Base-by-base conservation (phyloP, 2,797 vertebrate genomes). In the Carduelis carduelis region DNA sequence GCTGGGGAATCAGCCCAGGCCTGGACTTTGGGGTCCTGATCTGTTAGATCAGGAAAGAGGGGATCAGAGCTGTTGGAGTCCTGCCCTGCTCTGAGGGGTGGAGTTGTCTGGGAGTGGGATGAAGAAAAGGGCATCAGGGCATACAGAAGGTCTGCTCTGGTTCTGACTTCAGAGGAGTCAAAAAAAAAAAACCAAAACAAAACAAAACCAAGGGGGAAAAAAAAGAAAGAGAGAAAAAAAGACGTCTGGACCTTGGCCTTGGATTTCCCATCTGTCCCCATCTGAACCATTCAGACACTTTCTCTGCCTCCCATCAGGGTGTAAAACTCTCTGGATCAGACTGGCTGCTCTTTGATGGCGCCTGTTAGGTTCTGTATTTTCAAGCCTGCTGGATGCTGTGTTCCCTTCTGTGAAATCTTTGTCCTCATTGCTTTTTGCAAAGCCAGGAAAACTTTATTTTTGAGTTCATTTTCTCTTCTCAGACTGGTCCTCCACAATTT, bases 211-310 rank as follows among this genome's bases (percentile, higher is more conserved):
- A 6, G 15, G 7, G 14, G 15, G 1, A 12, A 18, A 44, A 7
- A 21, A 22, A 19, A 26, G 6, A 22, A 12, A 34, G 43, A 12
- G 8, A 18, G 4, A 27, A 16, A 26, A 39, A 49, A 30, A 28
- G 4, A 46, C 11, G 34, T 32, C 64, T 85, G 76, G 53, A 39
- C 61, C 68, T 72, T n/a, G 76, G 80, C 65, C 55, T 79, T 75
- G 37, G 35, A 4, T 69, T 93, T 78, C 72, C 37, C 37, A 41
- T 60, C 59, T 60, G 37, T 41, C 59, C 88, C 80, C 69, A 35
- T 88, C 53, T 86, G 80, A 35, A 4, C 23, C 83, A 92, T 93
- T 93, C 83, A 71, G 74, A 47, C 24, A 61, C 66, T 90, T 95
- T 81, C 77, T 75, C 80, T 94, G 59, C 74, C 32, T 94, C 86